Evolutionary conservation across 2,888 invertebrate genomes (phyloP).

Genomic region (Lysandra bellargus): DNA sequence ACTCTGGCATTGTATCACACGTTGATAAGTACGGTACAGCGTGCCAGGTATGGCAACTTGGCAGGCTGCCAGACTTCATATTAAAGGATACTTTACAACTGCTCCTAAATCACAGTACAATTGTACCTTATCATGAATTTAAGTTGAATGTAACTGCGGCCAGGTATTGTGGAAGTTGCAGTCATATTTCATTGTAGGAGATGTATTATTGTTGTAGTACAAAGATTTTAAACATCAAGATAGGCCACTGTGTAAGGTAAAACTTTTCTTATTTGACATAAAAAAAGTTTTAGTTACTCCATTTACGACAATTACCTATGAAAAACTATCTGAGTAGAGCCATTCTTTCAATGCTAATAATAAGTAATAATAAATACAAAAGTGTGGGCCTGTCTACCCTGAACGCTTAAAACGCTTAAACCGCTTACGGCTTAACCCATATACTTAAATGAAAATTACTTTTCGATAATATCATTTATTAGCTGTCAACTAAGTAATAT

Average conservation of each 20-base stretch:
- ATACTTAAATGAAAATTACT: too few relatives aligned
- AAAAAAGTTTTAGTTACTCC: too few relatives aligned
- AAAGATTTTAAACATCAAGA: not conserved
- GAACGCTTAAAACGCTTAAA: too few relatives aligned
- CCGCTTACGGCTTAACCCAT: too few relatives aligned
- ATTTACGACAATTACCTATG: too few relatives aligned
- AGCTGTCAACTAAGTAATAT: too few relatives aligned
- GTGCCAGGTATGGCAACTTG: conserved; percentile 43
- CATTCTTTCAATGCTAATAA: too few relatives aligned
- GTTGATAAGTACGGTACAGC: conserved; percentile 43
- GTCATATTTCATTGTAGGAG: not conserved
- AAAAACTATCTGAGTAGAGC: too few relatives aligned
- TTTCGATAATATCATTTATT: too few relatives aligned
- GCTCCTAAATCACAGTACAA: conserved; percentile 43
- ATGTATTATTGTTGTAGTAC: not conserved
- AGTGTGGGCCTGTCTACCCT: too few relatives aligned
- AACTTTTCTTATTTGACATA: too few relatives aligned
- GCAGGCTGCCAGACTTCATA: conserved; percentile 43
- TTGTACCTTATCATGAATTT: conserved; percentile 13
- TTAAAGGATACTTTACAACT: conserved; percentile 46
- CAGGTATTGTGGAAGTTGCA: not conserved
- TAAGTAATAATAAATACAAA: too few relatives aligned
- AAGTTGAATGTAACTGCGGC: conserved; percentile 19
- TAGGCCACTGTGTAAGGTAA: not conserved
- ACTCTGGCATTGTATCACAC: conserved; percentile 40